phyloP scores from a whole-genome alignment of 2,888 invertebrate genomes.

The Caenorhabditis panamensis region DNA sequence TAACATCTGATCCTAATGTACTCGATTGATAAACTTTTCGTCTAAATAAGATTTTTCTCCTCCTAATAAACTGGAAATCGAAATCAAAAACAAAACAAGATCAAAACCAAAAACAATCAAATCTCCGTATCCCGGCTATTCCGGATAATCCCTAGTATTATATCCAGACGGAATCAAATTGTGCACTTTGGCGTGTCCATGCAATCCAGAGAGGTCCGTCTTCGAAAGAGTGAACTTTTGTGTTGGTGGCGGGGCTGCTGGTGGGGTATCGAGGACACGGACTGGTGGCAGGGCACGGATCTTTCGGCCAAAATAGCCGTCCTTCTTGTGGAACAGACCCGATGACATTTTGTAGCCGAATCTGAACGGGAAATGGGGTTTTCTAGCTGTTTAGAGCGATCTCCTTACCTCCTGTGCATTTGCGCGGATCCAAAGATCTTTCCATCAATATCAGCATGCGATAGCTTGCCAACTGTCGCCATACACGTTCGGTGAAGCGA shows the following conservation, averaged over 20 bases:
- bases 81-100: too few relatives aligned
- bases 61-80: too few relatives aligned
- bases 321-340: constrained; percentile 79
- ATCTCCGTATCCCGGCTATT: constrained; percentile 2
- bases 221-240: constrained; percentile 76
- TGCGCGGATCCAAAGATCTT: constrained; percentile 79
- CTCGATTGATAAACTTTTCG: too few relatives aligned
- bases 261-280: constrained; percentile 73
- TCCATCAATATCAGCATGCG: constrained; percentile 76
- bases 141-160: constrained; percentile 67
- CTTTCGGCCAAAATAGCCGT: constrained; percentile 79
- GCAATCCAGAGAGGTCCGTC: constrained; percentile 71
- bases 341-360: constrained; percentile 81
- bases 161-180: constrained; percentile 73
- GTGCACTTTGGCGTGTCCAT: constrained; percentile 74
- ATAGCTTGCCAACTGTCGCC: constrained; percentile 80
- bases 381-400: neutral
- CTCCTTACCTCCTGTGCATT: constrained; percentile 76
- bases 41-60: too few relatives aligned
- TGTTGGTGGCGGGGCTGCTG: constrained; percentile 66
- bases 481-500: constrained; percentile 78
- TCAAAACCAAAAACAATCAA: too few relatives aligned
- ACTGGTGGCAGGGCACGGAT: constrained; percentile 79
- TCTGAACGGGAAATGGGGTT: constrained; percentile 39
- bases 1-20: too few relatives aligned